phyloP scores from a whole-genome alignment of 2,797 vertebrate species.

The Astyanax mexicanus region DNA sequence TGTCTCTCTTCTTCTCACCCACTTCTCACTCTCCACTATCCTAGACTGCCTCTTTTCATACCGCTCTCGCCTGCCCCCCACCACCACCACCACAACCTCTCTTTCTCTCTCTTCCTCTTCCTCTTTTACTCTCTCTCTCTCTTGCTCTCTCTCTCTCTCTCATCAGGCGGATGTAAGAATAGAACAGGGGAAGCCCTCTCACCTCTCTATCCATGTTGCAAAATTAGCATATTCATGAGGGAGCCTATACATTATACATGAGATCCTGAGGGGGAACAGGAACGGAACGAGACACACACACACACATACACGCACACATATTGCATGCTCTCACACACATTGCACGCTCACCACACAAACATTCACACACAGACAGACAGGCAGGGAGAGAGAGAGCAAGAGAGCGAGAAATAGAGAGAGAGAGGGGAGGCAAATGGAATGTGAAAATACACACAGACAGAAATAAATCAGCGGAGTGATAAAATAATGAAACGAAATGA shows the following conservation, averaged over 20 bases:
- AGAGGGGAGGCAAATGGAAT: constrained; percentile 26
- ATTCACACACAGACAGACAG: constrained; percentile 33
- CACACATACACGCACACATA: constrained; percentile 60
- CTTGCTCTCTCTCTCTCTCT: constrained; percentile 53
- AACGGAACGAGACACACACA: constrained; percentile 71
- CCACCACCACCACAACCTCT: too few species aligned
- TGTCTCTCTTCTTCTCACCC: constrained; percentile 38
- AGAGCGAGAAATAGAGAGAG: constrained; percentile 20
- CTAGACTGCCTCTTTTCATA: constrained; percentile 41
- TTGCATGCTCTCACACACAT: too few species aligned
- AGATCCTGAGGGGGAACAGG: constrained; percentile 82
- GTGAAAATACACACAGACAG: constrained; percentile 28
- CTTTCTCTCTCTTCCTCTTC: constrained; percentile 37
- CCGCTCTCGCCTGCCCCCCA: not conserved
- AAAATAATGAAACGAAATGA: constrained; percentile 25
- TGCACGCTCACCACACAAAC: constrained; percentile 29
- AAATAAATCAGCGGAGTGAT: constrained; percentile 35
- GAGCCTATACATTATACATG: constrained; percentile 82
- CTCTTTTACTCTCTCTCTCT: constrained; percentile 62
- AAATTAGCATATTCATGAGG: constrained; percentile 86
- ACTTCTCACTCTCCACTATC: constrained; percentile 26
- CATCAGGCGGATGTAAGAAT: constrained; percentile 82
- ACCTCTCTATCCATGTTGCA: constrained; percentile 80
- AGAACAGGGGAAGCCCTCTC: constrained; percentile 86
- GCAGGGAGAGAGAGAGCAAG: constrained; percentile 10